Evolutionary conservation across 2,113 vertebrate genomes (phyloP).

Genomic region (Bettongia penicillata): DNA sequence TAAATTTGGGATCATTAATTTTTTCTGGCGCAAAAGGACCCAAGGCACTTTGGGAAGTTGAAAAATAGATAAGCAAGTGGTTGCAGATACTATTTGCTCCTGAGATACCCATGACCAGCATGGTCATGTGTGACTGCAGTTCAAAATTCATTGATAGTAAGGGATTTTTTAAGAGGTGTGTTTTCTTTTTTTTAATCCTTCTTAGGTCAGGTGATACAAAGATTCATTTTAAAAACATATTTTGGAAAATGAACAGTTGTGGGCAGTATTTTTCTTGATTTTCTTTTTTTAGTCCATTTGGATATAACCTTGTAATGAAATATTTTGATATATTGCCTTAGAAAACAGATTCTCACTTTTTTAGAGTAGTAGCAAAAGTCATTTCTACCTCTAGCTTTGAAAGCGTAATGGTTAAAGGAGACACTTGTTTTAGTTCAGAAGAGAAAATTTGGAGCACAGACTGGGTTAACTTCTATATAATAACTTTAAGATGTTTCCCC

Average conservation of each 20-base stretch:
- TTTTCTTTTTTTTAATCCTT: not conserved
- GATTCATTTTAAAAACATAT: not conserved
- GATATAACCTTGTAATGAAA: not conserved
- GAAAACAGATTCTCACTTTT: not conserved
- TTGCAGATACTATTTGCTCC: not conserved
- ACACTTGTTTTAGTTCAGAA: not conserved
- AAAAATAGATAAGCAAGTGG: not conserved
- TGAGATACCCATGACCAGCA: not conserved
- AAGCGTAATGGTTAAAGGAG: not conserved
- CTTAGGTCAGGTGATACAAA: not conserved
- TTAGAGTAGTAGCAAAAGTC: not conserved
- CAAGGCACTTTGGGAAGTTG: not conserved
- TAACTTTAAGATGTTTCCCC: not conserved
- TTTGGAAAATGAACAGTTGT: not conserved
- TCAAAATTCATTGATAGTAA: not conserved
- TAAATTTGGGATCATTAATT: not conserved
- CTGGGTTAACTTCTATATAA: constrained; percentile 17
- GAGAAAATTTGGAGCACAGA: not conserved
- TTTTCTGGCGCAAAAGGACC: not conserved
- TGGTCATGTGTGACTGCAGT: not conserved
- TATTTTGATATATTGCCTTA: not conserved
- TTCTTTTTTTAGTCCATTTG: not conserved
- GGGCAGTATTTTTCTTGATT: not conserved
- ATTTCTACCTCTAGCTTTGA: not conserved
- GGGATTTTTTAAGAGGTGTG: not conserved